Evolutionary conservation across 2,888 invertebrate species (phyloP), one percentile per base, ranked within the genome.

Genomic region (Dermolepida albohirtum): DNA sequence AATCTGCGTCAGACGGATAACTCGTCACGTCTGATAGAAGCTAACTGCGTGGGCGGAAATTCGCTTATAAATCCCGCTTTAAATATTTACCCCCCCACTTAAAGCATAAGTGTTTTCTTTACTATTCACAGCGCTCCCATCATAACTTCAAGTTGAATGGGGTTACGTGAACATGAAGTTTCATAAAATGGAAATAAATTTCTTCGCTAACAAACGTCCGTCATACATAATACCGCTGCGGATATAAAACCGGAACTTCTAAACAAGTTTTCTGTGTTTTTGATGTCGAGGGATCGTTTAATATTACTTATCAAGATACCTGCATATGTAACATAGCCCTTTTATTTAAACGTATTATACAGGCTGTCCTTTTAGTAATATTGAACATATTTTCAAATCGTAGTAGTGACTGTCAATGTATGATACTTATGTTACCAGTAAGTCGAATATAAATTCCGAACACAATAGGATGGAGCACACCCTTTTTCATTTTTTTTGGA

Each of bases 1-100:
- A 77, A 77, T 77, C 74, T 75, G 72, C 74, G 70, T 74, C 72
- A 73, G 76, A 74, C 75, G 77, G 74, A 75, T 74, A 73, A 74
- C 73, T 75, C 72, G 66, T 69, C 62, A 69, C 70, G 72, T 67
- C 43, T 55, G 62, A 70, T 66, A 69, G 70, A 66, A 68, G 64
- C 62, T 64, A 34, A 41, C 66, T 68, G 73, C 71, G 72, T 67
- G 70, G 70, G 67, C 66, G 73, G 73, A 75, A 76, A 76, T 75
- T 74, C 74, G 74, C 72, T 74, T 76, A 74, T 73, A 74, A 76
- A 73, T 72, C 73, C 73, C 72, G 71, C 71, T 73, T 74, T 74
- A 74, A 72, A 70, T 70, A 68, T 70, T 72, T 70, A 67, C 67
- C 66, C 59, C 22, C 14, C 43, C 52, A 49, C 34, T 34, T 34